Evolutionary conservation across 2,797 vertebrate species (phyloP).

Genomic region (Takifugu ocellatus): DNA sequence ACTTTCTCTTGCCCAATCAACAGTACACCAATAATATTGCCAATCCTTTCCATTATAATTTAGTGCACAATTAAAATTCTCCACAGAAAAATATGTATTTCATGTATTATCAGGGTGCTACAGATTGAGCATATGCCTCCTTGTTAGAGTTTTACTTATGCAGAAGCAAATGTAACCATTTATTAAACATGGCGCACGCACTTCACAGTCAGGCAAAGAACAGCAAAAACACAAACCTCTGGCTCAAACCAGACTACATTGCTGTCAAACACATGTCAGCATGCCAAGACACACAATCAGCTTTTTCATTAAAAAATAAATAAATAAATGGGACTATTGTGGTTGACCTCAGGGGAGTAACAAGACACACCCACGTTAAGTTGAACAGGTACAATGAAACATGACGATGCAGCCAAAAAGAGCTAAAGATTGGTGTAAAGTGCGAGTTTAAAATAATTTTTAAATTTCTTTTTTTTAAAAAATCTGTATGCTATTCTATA

Average conservation of each 20-base stretch:
- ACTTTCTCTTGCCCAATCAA: neutral
- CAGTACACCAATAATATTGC: conserved; percentile 3
- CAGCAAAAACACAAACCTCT: conserved; percentile 29
- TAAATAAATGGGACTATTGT: conserved; percentile 10
- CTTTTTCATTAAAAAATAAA: conserved; percentile 22
- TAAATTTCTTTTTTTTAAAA: neutral
- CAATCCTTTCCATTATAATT: conserved; percentile 4
- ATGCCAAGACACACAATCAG: conserved; percentile 84
- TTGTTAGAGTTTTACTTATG: conserved; percentile 30
- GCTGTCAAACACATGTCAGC: conserved; percentile 38
- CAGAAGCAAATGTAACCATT: conserved; percentile 47
- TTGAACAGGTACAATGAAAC: conserved; percentile 29
- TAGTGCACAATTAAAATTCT: conserved; percentile 10
- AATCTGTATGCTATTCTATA: conserved; percentile 9
- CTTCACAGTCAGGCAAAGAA: conserved; percentile 36
- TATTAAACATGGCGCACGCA: conserved; percentile 29
- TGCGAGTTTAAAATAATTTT: neutral
- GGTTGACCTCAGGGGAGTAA: conserved; percentile 31
- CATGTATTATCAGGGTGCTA: conserved; percentile 40
- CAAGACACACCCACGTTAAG: conserved; percentile 21
- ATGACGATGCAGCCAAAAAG: neutral
- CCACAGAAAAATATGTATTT: conserved; percentile 7
- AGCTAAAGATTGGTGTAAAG: neutral
- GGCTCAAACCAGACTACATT: conserved; percentile 33
- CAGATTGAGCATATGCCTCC: conserved; percentile 58